A percentile compares a stretch with the other conserved stretches of the same genome.
Evolutionary conservation across 2,888 invertebrate species (phyloP).

Genomic region (Schrankia costaestrigalis): DNA sequence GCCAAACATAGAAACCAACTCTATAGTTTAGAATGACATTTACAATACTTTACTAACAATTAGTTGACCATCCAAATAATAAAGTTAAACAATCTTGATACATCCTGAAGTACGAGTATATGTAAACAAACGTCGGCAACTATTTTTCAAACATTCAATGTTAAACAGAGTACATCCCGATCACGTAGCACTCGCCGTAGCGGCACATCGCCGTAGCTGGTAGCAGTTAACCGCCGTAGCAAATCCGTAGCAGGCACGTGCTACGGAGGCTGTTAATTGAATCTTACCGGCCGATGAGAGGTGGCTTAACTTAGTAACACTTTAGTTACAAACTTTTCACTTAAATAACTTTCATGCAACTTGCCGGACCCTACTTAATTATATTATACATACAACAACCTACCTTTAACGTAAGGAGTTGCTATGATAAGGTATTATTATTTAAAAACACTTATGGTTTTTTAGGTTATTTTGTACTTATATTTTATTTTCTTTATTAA

Average conservation of each 20-base stretch:
- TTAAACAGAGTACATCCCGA: conserved; percentile 22
- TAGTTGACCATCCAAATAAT: no score
- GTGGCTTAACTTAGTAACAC: conserved; percentile 40
- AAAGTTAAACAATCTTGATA: no score
- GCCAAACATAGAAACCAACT: no score
- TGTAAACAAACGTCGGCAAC: conserved; percentile 4
- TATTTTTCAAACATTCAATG: conserved; percentile 19
- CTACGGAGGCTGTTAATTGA: conserved; percentile 59
- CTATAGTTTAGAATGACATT: no score
- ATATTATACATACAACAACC: conserved; percentile 19
- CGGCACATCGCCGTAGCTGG: conserved; percentile 28
- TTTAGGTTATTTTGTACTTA: neutral
- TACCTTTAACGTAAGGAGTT: conserved; percentile 4
- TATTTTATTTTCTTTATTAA: no score
- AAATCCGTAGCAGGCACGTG: conserved; percentile 42
- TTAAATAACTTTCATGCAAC: conserved; percentile 32
- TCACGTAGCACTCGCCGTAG: conserved; percentile 40
- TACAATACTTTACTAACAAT: no score
- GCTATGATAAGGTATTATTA: conserved; percentile 2
- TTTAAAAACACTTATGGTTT: conserved; percentile 3
- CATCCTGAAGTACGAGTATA: no score
- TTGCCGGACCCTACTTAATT: conserved; percentile 27
- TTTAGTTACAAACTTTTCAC: conserved; percentile 37
- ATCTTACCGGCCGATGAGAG: conserved; percentile 48
- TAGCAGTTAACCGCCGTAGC: conserved; percentile 40